Conservation (phyloP, 2,797 vertebrate genomes). For the Mycteria americana region DNA sequence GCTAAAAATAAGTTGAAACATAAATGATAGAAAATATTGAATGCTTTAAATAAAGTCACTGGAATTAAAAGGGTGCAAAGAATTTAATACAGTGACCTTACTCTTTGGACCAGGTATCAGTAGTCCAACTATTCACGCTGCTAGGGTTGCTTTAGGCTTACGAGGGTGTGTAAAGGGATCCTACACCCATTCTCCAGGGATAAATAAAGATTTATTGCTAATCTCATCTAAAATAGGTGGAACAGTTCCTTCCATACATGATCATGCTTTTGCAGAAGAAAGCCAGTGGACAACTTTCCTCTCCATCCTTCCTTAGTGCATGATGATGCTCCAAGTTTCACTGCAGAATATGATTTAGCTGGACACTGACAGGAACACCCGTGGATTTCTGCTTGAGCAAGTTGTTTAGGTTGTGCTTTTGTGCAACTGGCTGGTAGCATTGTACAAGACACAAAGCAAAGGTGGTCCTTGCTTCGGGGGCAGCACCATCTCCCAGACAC, state of each 20-base stretch:
- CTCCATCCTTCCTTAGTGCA: neutral
- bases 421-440: neutral
- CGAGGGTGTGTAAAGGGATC: neutral
- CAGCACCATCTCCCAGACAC: neutral
- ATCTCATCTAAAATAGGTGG: neutral
- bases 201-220: neutral
- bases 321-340: neutral
- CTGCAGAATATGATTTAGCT: neutral
- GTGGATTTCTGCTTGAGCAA: neutral
- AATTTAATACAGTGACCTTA: neutral
- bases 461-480: neutral
- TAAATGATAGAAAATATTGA: conserved; percentile 71
- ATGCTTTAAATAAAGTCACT: conserved; percentile 16
- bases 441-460: neutral
- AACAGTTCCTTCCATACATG: neutral
- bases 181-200: neutral
- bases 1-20: conserved; percentile 72
- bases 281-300: neutral
- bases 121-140: neutral
- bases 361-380: neutral
- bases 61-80: neutral
- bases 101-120: neutral
- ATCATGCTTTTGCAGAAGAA: neutral
- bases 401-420: neutral
- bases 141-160: neutral